Evolutionary conservation across 1,140 invertebrate species (phyloP), one percentile per base, ranked within the genome.

Genomic region (Dermatophagoides farinae): DNA sequence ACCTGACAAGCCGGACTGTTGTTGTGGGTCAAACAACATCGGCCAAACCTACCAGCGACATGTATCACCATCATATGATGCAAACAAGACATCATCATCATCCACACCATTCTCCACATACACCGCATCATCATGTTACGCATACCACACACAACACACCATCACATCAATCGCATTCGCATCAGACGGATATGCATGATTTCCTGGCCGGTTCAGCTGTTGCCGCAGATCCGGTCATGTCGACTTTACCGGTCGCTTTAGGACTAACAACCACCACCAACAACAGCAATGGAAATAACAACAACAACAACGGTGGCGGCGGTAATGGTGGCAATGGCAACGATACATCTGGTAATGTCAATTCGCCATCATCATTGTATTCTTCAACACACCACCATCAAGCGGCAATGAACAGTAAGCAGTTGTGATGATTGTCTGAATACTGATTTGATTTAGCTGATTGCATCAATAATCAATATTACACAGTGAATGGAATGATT

Each of bases 271-370:
- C 52, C 6, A n/a, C 4, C 1, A 49, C 44, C 2, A 37, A 41
- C 84, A 66, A 83, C 85, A 68, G 80, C 81, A 72, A 61, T 73
- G 47, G 18, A n/a, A 74, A 76, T 77, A 14, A 31, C 8, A 8
- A 78, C 75, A 81, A 68, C 77, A 60, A 72, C 74, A 54, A 76
- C 78, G 65, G 72, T 72, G 50, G 70, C 70, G 8, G 73, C 73
- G 65, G 74, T 74, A 47, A 47, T 47, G 46, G 46, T 47, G 53
- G 53, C 65, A 75, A 74, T 66, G 31, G 8, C 31, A 31, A 31
- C 31, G 8, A n/a, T n/a, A 31, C 31, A 31, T 4, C 31, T 4
- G 31, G 2, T 8, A 31, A 70, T 71, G n/a, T 69, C n/a, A n/a
- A 70, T 14, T 71, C 71, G 63, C 61, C 68, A 64, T 72, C 67